Evolutionary conservation across 35 echinoderm and acorn worm species (phyloP), one percentile per base, ranked within the genome.

Genomic region (Eucidaris tribuloides): DNA sequence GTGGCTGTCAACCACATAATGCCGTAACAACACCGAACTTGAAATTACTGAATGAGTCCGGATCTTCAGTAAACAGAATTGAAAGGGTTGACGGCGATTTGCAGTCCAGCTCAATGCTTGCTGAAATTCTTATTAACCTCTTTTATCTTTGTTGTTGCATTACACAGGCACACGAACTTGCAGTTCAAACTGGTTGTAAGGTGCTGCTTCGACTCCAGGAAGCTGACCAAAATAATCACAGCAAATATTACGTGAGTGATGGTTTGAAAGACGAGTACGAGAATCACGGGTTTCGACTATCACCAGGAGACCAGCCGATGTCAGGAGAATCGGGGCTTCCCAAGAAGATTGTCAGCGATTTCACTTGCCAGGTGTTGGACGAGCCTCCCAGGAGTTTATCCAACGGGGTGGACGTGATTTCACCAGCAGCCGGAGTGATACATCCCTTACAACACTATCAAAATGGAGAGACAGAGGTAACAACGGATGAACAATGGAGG

Each of bases 161-260:
- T 23, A 19, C 18, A 20, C 55, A 88, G 85, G 85, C 85, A 33
- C 85, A 88, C 29, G 76, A 79, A 60, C 77, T 88, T 42, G 85
- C 85, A 34, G 85, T 88, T 24, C 85, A 88, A 45, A 88, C 85
- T 20, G 85, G 85, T 3, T 88, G 85, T 79, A 77, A 88, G 39
- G 76, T 88, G 28, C 76, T 88, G 2, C 32, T 88, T 41, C 78
- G 78, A 20, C 39, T 88, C 5, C 57, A 88, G 40, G 85, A 88
- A 65, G 60, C 19, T 33, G 27, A 18, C 17, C 44, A 80, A 19
- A 24, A 56, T 36, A 32, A 15, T 23, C 39, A 50, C 37, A n/a
- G 85, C 42, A 78, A 88, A 46, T 88, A 88, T 27, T 88, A 88
- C 43, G 85, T 63, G 41, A 88, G 76, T 15, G 68, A 74, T 22